Conservation (phyloP, 1,140 invertebrate genomes). For the Ooceraea biroi region DNA sequence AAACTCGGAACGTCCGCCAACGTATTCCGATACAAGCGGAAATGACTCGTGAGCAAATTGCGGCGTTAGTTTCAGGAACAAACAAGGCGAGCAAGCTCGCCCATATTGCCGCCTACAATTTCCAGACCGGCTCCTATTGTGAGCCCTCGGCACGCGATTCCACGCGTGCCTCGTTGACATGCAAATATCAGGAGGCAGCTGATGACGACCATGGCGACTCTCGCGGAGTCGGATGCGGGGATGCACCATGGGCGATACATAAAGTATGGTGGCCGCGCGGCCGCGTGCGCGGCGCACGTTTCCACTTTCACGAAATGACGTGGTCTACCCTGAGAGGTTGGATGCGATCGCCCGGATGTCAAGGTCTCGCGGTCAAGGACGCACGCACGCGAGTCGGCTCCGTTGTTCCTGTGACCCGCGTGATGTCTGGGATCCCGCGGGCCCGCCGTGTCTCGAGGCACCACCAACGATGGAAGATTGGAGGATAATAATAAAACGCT, state of each 20-base stretch:
- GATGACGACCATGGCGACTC: constrained; percentile 19
- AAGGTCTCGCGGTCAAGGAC: constrained; percentile 72
- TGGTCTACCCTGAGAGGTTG: constrained; percentile 64
- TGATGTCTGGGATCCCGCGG: neutral
- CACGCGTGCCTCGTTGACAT: constrained; percentile 37
- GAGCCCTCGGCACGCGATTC: constrained; percentile 36
- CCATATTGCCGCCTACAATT: constrained; percentile 27
- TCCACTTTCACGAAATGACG: constrained; percentile 66
- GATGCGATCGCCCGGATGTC: constrained; percentile 62
- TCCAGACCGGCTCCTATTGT: constrained; percentile 13
- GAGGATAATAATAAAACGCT: constrained; percentile 59
- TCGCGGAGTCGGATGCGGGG: constrained; percentile 20
- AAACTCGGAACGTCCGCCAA: neutral
- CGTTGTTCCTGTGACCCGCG: constrained; percentile 63
- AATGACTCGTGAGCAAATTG: constrained; percentile 5
- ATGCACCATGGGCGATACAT: constrained; percentile 29
- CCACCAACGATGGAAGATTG: neutral
- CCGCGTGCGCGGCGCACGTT: constrained; percentile 5
- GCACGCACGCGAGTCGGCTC: constrained; percentile 27
- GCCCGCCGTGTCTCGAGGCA: constrained; percentile 4
- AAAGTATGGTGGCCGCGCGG: neutral
- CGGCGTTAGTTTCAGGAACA: neutral
- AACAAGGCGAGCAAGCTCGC: constrained; percentile 9
- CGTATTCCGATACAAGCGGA: neutral
- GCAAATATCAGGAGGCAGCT: constrained; percentile 47